Base-by-base conservation (phyloP, 2,797 vertebrate genomes). In the Remorina albescens region DNA sequence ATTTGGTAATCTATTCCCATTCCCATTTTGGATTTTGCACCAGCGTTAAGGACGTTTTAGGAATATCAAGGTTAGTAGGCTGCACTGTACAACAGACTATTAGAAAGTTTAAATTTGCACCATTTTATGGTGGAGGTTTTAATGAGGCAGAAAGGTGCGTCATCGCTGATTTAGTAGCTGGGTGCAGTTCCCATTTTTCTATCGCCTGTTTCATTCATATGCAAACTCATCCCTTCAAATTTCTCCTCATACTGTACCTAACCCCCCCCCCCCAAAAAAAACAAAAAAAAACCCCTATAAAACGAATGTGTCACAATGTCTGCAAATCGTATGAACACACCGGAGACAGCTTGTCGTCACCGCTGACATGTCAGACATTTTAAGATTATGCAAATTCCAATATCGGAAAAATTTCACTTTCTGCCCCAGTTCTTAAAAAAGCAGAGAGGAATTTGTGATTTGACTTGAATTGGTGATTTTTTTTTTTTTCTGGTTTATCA, bases 331-430 rank as follows among this genome's bases (percentile, higher is more conserved):
- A 15, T 15, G 53, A 46, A 53, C 44, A 15, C 23, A 5, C 6
- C 0, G 53, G 51, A 69, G 79, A 83, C 76, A 15, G 61, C 57
- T 37, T 8, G 28, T 56, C 58, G 32, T 85, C 78, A 65, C 49
- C 2, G 50, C 25, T 61, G 51, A 76, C 75, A 42, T 21, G 67
- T 49, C 59, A 54, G 53, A 73, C 65, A 12, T 58, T 78, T 81
- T 53, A 51, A 75, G 44, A 51, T 64, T 58, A 84, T 81, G 81
- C 50, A 49, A 78, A 84, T 78, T 21, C 5, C 11, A 13, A 67
- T 32, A 36, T 50, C 63, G 42, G 30, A 19, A 42, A 49, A 49
- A 53, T 25, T 44, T 36, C 16, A 39, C 56, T 41, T 57, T 60
- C 47, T 53, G n/a, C 39, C 41, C 21, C 36, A 37, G 57, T 53